Percentiles rank a stretch among this genome's conserved stretches.
Evolutionary conservation across 2,113 vertebrate species (phyloP).

Genomic region (Tetraodon nigroviridis): DNA sequence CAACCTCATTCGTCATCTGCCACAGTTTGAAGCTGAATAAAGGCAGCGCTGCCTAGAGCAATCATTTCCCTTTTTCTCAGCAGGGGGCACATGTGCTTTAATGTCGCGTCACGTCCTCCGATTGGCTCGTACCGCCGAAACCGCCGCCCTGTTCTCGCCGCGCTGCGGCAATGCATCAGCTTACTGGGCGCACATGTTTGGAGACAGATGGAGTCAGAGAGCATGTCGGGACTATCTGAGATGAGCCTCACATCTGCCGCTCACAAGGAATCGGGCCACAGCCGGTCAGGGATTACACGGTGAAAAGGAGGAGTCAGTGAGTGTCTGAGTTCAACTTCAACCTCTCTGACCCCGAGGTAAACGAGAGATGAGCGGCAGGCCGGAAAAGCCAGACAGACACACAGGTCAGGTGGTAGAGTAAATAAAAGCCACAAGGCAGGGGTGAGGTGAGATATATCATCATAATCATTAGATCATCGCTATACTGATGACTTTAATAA

Average conservation of each 20-base stretch:
- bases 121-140: slow-evolving; percentile 39
- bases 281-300: slow-evolving; percentile 58
- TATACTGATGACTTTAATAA: too few relatives aligned
- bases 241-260: slow-evolving; percentile 66
- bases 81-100: slow-evolving; percentile 6
- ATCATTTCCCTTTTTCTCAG: slow-evolving; percentile 11
- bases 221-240: slow-evolving; percentile 56
- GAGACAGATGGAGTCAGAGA: slow-evolving; percentile 67
- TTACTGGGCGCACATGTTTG: slow-evolving; percentile 47
- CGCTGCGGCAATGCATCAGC: slow-evolving; percentile 15
- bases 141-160: slow-evolving; percentile 15
- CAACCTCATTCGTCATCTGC: neutral
- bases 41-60: neutral
- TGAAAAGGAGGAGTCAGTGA: slow-evolving; percentile 53
- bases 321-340: slow-evolving; percentile 52
- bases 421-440: slow-evolving; percentile 33
- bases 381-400: slow-evolving; percentile 35
- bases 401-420: slow-evolving; percentile 23
- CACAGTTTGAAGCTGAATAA: neutral
- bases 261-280: slow-evolving; percentile 57
- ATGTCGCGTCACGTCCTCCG: slow-evolving; percentile 19
- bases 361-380: slow-evolving; percentile 17
- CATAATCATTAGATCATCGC: too few relatives aligned
- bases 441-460: slow-evolving; percentile 18
- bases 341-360: slow-evolving; percentile 47